Percentiles rank a stretch among this genome's conserved stretches.
These are phyloP conservation scores for Sinohyriopsis cumingii DNA, from an alignment of 2,888 invertebrate genomes.

Conservation along the genomic window DNA sequence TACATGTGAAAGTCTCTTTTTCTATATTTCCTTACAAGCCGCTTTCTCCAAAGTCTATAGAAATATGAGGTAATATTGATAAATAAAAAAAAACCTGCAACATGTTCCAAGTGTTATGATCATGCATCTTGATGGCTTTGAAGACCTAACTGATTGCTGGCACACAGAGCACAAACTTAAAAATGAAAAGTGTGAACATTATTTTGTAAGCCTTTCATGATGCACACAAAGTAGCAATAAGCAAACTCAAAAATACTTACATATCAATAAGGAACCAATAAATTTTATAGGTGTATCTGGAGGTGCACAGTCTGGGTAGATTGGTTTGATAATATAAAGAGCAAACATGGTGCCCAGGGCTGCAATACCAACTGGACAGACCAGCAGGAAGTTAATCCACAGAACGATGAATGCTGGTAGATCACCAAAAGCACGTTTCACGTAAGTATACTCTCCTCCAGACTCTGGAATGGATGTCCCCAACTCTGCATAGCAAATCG, in stretches of 20 bases:
- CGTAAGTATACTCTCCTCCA: constrained; percentile 74
- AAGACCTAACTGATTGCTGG: too few relatives aligned
- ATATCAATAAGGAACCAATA: constrained; percentile 59
- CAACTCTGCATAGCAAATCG: constrained; percentile 91
- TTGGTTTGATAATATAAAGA: constrained; percentile 65
- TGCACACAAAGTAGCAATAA: too few relatives aligned
- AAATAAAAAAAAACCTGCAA: too few relatives aligned
- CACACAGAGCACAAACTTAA: too few relatives aligned
- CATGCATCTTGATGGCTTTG: too few relatives aligned
- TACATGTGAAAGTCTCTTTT: too few relatives aligned
- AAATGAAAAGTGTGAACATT: too few relatives aligned
- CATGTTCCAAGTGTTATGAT: too few relatives aligned
- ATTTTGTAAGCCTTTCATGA: too few relatives aligned
- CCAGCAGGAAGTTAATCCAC: constrained; percentile 67
- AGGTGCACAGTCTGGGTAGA: constrained; percentile 65
- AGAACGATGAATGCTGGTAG: constrained; percentile 67
- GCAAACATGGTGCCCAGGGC: constrained; percentile 68
- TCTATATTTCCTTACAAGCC: too few relatives aligned
- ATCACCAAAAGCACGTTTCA: constrained; percentile 67
- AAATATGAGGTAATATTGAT: too few relatives aligned
- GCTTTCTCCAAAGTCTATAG: too few relatives aligned
- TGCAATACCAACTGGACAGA: constrained; percentile 69
- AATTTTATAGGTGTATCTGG: constrained; percentile 56
- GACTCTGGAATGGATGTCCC: constrained; percentile 87
- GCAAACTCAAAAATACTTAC: constrained; percentile 51